A percentile compares a stretch with the other conserved stretches of the same genome.
These are phyloP conservation scores for Montipora capitata DNA, from an alignment of 92 coral and sea anemone genomes.

Conservation along the genomic window DNA sequence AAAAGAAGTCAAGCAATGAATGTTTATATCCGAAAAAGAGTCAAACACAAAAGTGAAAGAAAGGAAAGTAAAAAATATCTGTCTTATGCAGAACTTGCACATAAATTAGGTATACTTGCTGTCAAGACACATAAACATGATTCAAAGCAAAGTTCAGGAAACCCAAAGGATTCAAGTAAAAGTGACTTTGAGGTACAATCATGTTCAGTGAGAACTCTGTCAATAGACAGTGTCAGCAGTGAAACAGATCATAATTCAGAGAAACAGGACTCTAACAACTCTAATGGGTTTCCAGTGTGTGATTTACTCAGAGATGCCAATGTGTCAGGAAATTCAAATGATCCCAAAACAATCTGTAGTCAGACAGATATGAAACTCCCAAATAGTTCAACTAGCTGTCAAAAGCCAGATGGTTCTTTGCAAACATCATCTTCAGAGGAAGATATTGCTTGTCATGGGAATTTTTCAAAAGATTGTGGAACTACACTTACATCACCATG, in stretches of 20 bases:
- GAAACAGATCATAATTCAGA: background rate
- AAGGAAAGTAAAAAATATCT: slow-evolving; percentile 55
- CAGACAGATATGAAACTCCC: slow-evolving; percentile 1
- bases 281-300: background rate
- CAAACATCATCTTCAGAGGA: background rate
- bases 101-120: slow-evolving; percentile 66
- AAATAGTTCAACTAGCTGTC: background rate
- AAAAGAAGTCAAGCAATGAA: slow-evolving; percentile 70
- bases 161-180: background rate
- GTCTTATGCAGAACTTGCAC: slow-evolving; percentile 89
- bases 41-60: slow-evolving; percentile 33
- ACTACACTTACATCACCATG: background rate
- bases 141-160: background rate
- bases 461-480: background rate
- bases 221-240: background rate
- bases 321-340: background rate
- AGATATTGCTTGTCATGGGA: slow-evolving; percentile 2
- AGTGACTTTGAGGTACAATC: background rate
- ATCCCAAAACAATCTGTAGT: background rate
- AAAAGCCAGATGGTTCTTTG: background rate
- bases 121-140: background rate
- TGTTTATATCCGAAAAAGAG: slow-evolving; percentile 77
- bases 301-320: background rate
- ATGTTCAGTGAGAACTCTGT: slow-evolving; percentile 3
- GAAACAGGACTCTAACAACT: background rate